Conservation (phyloP, 92 coral and sea anemone species). For the Paramuricea clavata region DNA sequence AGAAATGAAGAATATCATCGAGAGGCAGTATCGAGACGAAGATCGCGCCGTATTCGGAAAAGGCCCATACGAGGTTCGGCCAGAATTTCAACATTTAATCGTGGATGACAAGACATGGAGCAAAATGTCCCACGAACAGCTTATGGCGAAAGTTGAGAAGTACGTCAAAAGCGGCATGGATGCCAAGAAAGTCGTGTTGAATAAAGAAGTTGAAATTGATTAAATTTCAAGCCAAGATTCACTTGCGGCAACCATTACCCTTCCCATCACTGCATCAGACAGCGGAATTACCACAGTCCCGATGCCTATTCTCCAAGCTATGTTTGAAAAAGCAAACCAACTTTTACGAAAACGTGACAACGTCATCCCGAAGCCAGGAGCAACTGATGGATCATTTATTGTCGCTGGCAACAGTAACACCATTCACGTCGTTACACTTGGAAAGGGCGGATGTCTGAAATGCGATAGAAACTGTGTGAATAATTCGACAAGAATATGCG, state of each 20-base stretch:
- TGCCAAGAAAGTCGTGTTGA: conserved; percentile 20
- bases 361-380: conserved; percentile 58
- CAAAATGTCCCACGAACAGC: conserved; percentile 25
- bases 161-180: conserved; percentile 38
- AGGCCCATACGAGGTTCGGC: conserved; percentile 35
- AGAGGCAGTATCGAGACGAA: conserved; percentile 47
- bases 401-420: conserved; percentile 62
- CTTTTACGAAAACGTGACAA: conserved; percentile 7
- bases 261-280: not conserved
- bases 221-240: not conserved
- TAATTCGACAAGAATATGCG: conserved; percentile 45
- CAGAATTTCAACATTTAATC: conserved; percentile 14
- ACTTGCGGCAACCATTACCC: not conserved
- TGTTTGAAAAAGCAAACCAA: conserved; percentile 59
- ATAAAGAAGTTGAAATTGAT: not conserved
- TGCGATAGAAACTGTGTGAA: conserved; percentile 60
- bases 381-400: conserved; percentile 52
- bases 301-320: conserved; percentile 38
- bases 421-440: conserved; percentile 52
- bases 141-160: conserved; percentile 17
- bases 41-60: conserved; percentile 46
- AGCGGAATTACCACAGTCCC: conserved; percentile 12
- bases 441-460: conserved; percentile 53
- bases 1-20: conserved; percentile 29
- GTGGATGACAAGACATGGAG: conserved; percentile 38